Evolutionary conservation across 2,888 invertebrate species (phyloP), one percentile per base, ranked within the genome.

Genomic region (Priapulus caudatus): DNA sequence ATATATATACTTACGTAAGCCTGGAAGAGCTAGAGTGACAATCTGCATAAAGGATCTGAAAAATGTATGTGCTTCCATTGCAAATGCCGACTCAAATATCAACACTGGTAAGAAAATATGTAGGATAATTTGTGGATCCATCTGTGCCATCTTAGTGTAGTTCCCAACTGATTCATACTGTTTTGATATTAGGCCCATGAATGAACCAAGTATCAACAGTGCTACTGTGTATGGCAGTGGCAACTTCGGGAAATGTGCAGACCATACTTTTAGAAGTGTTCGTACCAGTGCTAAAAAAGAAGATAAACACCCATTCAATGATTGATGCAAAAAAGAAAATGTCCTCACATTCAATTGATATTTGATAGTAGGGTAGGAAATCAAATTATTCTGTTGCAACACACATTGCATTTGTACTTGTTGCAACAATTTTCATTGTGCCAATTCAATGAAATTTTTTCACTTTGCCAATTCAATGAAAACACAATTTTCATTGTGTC

Each of bases 11-110:
- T 64, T 58, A 70, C 70, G 61, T 24, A 70, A 54, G 2, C 69
- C 70, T 2, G 69, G 69, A 5, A 68, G 61, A 4, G 70, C 68
- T 43, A 71, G 56, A 1, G 69, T 51, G 15, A 69, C 49, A 22
- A 69, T 66, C 56, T 70, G 69, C n/a, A 61, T 54, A 23, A 68
- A 58, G 5, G 66, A 64, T 53, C 65, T 67, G 51, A 67, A 56
- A 55, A 73, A 71, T 1, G 67, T 67, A 54, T 72, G 70, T 4
- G 67, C 63, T 46, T 73, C 71, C 66, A 72, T 67, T 3, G 66
- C 66, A 57, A 71, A 73, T 1, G 72, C 70, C 1, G 71, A 69
- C 53, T 73, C 73, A 60, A 72, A 73, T 45, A 73, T 67, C 33
- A 73, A 65, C 19, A 71, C 65, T 0, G 73, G 73, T 43, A 73